phyloP scores from a whole-genome alignment of 2,113 vertebrate species.

The Callocephalon fimbriatum region DNA sequence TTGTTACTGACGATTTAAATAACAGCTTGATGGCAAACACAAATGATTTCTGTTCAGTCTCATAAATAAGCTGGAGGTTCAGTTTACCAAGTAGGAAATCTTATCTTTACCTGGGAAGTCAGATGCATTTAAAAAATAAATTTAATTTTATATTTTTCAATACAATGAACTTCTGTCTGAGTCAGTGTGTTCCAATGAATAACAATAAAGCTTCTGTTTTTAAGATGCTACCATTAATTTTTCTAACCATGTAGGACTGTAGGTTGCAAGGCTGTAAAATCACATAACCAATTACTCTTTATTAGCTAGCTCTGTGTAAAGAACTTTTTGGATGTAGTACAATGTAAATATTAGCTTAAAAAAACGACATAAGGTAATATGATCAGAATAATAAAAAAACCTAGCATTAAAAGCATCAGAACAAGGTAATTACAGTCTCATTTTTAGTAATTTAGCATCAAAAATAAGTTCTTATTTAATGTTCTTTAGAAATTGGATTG shows the following conservation, averaged over 20 bases:
- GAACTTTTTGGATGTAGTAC: not conserved
- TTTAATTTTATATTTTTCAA: not conserved
- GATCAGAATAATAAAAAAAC: not conserved
- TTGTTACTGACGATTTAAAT: not conserved
- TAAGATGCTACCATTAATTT: not conserved
- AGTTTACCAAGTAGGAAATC: not conserved
- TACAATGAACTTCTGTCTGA: not conserved
- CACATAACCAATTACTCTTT: not conserved
- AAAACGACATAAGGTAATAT: not conserved
- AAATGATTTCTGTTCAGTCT: not conserved
- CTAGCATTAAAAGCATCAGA: not conserved
- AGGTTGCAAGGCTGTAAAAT: not conserved
- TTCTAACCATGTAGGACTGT: not conserved
- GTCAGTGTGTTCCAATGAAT: not conserved
- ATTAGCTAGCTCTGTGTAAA: not conserved
- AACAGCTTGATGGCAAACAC: not conserved
- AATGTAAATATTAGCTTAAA: not conserved
- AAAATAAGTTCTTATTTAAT: not conserved
- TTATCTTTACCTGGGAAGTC: not conserved
- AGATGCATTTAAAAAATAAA: not conserved
- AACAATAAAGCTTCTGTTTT: not conserved
- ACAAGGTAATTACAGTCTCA: not conserved
- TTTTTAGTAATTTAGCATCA: slow-evolving; percentile 9
- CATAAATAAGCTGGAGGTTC: not conserved
- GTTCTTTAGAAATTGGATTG: not conserved